These are phyloP conservation scores for Magallana ariakensis DNA, from an alignment of 1,140 invertebrate species.

Conservation along the genomic window DNA sequence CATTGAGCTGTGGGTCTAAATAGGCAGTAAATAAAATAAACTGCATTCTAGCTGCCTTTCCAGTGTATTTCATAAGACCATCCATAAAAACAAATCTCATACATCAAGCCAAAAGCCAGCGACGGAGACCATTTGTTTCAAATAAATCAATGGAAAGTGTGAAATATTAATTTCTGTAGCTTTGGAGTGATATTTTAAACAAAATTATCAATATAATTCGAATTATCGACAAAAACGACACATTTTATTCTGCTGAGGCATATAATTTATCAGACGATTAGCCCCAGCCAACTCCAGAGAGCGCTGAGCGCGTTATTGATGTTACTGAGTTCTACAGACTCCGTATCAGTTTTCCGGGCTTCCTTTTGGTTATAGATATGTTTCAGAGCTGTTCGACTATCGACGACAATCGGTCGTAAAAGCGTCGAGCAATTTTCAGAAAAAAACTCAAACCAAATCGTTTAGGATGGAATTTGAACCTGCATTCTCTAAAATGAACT, in stretches of 20 bases:
- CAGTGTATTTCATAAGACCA: neutral
- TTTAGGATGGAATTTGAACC: conserved; percentile 33
- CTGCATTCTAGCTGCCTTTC: neutral
- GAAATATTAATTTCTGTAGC: conserved; percentile 35
- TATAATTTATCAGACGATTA: conserved; percentile 39
- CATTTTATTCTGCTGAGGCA: conserved; percentile 34
- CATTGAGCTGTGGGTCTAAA: neutral
- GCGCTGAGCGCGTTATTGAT: conserved; percentile 15
- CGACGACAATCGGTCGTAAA: conserved; percentile 6
- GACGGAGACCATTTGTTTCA: conserved; percentile 21
- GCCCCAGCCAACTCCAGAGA: conserved; percentile 1
- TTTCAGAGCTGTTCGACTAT: conserved; percentile 7
- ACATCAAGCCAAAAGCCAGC: neutral
- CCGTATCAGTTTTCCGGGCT: neutral
- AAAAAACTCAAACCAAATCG: conserved; percentile 22
- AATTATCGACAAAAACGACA: conserved; percentile 36
- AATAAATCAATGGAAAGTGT: conserved; percentile 37
- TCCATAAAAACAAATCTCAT: conserved; percentile 8
- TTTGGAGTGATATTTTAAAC: conserved; percentile 37
- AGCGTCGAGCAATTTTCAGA: conserved; percentile 16
- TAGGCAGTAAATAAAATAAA: conserved; percentile 1
- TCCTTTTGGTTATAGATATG: conserved; percentile 28
- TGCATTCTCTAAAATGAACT: conserved; percentile 38
- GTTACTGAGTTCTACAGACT: neutral
- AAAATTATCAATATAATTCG: conserved; percentile 39